Percentiles rank a stretch among this genome's conserved stretches.
Conservation (phyloP, 1,140 invertebrate genomes). For the Anoplophora glabripennis region DNA sequence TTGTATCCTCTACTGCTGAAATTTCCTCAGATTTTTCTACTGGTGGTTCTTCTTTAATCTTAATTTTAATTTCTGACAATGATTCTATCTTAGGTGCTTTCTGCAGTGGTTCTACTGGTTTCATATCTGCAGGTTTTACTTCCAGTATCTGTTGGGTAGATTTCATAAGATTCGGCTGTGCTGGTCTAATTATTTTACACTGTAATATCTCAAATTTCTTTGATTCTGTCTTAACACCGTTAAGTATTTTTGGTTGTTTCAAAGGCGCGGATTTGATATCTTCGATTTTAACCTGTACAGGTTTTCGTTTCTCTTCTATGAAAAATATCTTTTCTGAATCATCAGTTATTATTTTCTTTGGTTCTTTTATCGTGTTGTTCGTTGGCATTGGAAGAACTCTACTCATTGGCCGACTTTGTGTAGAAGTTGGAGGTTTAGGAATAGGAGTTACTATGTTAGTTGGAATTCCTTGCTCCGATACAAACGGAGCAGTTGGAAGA, state of each 20-base stretch:
- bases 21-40: slow-evolving; percentile 1
- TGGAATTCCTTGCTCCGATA: slow-evolving; percentile 58
- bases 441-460: slow-evolving; percentile 67
- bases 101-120: neutral
- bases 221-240: slow-evolving; percentile 17
- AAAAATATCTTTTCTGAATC: slow-evolving; percentile 45
- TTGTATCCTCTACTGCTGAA: slow-evolving; percentile 9
- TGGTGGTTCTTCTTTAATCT: slow-evolving; percentile 8
- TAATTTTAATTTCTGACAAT: neutral
- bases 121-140: neutral
- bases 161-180: neutral
- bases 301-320: slow-evolving; percentile 53
- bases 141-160: neutral
- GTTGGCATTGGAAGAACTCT: slow-evolving; percentile 67
- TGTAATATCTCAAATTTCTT: slow-evolving; percentile 28
- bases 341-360: slow-evolving; percentile 37
- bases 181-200: slow-evolving; percentile 24
- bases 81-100: slow-evolving; percentile 7
- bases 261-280: slow-evolving; percentile 31
- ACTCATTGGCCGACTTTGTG: slow-evolving; percentile 64
- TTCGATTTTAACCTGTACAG: slow-evolving; percentile 52
- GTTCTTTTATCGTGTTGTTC: slow-evolving; percentile 48
- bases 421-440: slow-evolving; percentile 50
- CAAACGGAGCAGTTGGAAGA: slow-evolving; percentile 57
- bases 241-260: slow-evolving; percentile 24